phyloP scores from a whole-genome alignment of 2,888 invertebrate genomes.

The Malthinus seriepunctatus region DNA sequence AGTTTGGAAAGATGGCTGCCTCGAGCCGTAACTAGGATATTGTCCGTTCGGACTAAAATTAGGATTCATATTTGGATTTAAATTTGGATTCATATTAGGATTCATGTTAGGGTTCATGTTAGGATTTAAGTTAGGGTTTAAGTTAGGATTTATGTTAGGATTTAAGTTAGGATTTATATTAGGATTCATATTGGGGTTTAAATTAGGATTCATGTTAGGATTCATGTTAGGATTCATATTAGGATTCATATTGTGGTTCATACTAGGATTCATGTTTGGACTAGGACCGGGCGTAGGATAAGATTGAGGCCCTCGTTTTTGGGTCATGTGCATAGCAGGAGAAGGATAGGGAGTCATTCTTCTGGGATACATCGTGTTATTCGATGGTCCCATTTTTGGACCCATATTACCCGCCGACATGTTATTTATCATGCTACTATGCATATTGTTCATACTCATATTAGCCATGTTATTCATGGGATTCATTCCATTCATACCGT shows the following conservation, averaged over 20 bases:
- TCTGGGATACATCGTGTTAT: constrained; percentile 67
- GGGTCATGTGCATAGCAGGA: constrained; percentile 83
- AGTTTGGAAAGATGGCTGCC: constrained; percentile 62
- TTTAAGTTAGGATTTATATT: constrained; percentile 49
- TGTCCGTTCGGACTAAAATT: constrained; percentile 57
- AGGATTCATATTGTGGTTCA: constrained; percentile 50
- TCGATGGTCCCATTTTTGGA: constrained; percentile 62
- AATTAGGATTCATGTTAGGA: constrained; percentile 56
- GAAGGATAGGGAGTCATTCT: constrained; percentile 85
- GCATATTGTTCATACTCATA: constrained; percentile 71
- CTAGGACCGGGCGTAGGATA: constrained; percentile 60
- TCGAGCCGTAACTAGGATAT: constrained; percentile 51
- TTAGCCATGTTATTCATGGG: constrained; percentile 74
- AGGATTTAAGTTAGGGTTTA: constrained; percentile 51
- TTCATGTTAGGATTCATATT: constrained; percentile 48
- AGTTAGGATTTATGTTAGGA: constrained; percentile 55
- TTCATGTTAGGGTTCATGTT: constrained; percentile 56
- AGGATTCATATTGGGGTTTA: constrained; percentile 50
- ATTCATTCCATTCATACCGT: constrained; percentile 66
- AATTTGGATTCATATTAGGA: constrained; percentile 50
- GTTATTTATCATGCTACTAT: constrained; percentile 66
- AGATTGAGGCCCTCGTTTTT: constrained; percentile 68
- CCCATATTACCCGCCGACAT: constrained; percentile 64
- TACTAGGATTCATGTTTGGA: constrained; percentile 48
- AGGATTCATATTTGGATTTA: constrained; percentile 50